These are phyloP conservation scores for Lordiphosa stackelbergi DNA, from an alignment of 1,140 invertebrate genomes.

Conservation along the genomic window DNA sequence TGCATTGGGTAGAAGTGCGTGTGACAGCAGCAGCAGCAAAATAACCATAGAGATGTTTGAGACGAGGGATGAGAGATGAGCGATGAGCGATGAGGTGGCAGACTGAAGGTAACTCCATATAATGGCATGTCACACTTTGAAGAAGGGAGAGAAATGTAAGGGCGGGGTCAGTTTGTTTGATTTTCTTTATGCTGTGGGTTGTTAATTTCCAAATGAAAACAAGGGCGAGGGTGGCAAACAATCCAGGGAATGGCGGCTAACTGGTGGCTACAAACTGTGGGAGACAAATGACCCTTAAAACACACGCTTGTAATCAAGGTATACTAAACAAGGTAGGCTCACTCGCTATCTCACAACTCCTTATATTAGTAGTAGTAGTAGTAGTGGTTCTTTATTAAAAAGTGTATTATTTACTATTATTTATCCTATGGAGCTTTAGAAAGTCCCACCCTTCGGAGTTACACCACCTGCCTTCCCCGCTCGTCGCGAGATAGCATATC, in stretches of 20 bases:
- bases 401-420: no score
- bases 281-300: no score
- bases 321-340: no score
- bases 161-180: slow-evolving; percentile 64
- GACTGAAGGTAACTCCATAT: slow-evolving; percentile 19
- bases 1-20: slow-evolving; percentile 13
- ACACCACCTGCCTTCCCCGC: no score
- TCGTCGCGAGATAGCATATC: no score
- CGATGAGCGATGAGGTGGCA: slow-evolving; percentile 32
- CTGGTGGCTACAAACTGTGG: no score
- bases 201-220: slow-evolving; percentile 60
- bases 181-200: slow-evolving; percentile 40
- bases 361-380: no score
- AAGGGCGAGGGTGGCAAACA: slow-evolving; percentile 25
- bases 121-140: slow-evolving; percentile 23
- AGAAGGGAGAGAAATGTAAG: not conserved
- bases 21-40: slow-evolving; percentile 11
- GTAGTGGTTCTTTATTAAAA: no score
- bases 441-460: no score
- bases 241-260: slow-evolving; percentile 9
- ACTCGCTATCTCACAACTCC: no score
- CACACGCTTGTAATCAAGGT: no score
- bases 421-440: no score
- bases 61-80: slow-evolving; percentile 15
- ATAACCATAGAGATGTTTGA: slow-evolving; percentile 27